A percentile compares a stretch with the other conserved stretches of the same genome.
phyloP scores from a whole-genome alignment of 37 sponge, comb jelly and placozoan genomes.

The Bolinopsis microptera region DNA sequence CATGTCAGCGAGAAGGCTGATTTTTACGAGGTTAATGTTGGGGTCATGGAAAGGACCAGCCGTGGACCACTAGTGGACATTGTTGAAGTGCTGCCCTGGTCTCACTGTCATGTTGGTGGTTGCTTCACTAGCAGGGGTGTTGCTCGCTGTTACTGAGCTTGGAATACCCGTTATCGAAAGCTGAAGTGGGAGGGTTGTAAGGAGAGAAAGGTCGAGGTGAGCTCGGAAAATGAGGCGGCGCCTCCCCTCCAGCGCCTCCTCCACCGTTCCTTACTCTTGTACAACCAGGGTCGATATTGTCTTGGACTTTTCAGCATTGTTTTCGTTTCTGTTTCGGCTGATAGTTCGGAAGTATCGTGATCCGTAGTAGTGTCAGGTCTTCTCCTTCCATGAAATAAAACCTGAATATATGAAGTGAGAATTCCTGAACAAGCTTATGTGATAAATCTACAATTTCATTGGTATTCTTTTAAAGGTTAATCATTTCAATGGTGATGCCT shows the following conservation, averaged over 20 bases:
- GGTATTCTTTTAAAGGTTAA: too few species aligned
- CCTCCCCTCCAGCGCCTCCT: background rate
- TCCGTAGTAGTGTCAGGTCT: background rate
- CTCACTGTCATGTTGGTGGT: too few species aligned
- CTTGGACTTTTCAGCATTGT: background rate
- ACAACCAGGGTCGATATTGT: background rate
- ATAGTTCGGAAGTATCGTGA: background rate
- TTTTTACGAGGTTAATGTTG: slow-evolving; percentile 55
- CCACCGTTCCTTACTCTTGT: background rate
- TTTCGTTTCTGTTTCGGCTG: slow-evolving; percentile 5
- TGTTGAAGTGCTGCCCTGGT: background rate
- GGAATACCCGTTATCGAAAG: background rate
- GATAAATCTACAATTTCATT: too few species aligned
- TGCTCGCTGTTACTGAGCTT: background rate
- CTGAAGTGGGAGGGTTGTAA: background rate
- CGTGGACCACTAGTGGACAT: background rate
- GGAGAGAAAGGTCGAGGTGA: slow-evolving; percentile 36
- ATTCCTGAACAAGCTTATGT: too few species aligned
- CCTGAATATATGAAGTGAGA: too few species aligned
- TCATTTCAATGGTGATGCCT: too few species aligned
- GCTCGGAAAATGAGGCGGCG: background rate
- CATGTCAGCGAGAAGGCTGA: slow-evolving; percentile 57
- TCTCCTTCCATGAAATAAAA: slow-evolving; percentile 12
- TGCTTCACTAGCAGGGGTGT: background rate
- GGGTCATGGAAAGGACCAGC: slow-evolving; percentile 33